Evolutionary conservation across 2,113 vertebrate species (phyloP).

Genomic region (Eclectus roratus): DNA sequence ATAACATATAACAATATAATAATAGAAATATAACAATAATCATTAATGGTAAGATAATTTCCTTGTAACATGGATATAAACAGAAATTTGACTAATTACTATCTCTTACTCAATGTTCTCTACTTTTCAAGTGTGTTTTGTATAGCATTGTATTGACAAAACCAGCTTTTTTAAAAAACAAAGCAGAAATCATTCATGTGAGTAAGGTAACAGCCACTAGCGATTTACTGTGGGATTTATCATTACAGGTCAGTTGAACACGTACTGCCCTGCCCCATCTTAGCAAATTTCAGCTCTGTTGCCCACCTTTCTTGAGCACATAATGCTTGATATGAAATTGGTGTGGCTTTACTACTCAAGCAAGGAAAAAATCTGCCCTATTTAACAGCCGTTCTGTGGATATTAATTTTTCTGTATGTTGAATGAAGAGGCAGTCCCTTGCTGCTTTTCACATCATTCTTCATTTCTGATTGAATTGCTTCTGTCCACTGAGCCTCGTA

Average conservation of each 20-base stretch:
- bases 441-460: slow-evolving; percentile 4
- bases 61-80: not conserved
- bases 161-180: not conserved
- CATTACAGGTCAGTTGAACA: not conserved
- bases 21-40: not conserved
- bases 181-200: not conserved
- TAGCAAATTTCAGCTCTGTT: not conserved
- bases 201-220: not conserved
- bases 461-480: slow-evolving; percentile 27
- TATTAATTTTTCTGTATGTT: slow-evolving; percentile 1
- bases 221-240: not conserved
- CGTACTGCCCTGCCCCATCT: not conserved
- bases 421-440: slow-evolving; percentile 1
- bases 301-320: not conserved
- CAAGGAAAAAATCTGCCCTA: not conserved
- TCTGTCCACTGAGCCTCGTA: not conserved
- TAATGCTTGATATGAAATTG: not conserved
- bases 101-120: not conserved
- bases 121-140: not conserved
- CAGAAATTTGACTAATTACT: not conserved
- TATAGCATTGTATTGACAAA: not conserved
- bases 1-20: no score
- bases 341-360: not conserved
- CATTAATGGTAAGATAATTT: not conserved
- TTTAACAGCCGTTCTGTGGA: slow-evolving; percentile 7